Evolutionary conservation across 2,797 vertebrate species (phyloP), one percentile per base, ranked within the genome.

Genomic region (Hydrophis major): DNA sequence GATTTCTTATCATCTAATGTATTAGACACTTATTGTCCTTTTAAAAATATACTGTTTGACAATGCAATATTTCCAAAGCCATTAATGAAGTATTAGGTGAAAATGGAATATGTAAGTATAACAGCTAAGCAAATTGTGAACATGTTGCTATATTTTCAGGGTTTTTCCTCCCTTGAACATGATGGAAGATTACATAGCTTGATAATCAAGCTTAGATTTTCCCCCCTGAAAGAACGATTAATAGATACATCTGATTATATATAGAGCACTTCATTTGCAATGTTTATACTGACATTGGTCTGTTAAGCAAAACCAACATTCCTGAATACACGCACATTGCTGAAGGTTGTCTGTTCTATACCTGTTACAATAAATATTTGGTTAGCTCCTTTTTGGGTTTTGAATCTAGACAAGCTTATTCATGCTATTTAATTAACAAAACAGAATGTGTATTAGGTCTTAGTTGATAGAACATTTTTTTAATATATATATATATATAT

Each of bases 321-420:
- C 55, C 32, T 50, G 22, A 13, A 60, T 53, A 16, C 27, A 50
- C 1, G 27, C 55, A 53, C 47, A 27, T 56, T 87, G 59, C 25
- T 90, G 22, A 90, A 55, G 14, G 16, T 66, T 92, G 74, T 12
- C n/a, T 55, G 12, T 90, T 96, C 91, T 92, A 28, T 2, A 0
- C 93, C 63, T 92, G 57, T 94, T 96, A 92, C 92, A 91, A 18
- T 92, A 95, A 96, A 97, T 95, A 93, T 95, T 95, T 96, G 47
- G 93, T 90, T 93, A 90, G 91, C 95, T 96, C 92, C 95, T 96
- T 96, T 94, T 95, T 87, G 60, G 91, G 96, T 94, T 91, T 93
- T 95, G 74, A 95, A 92, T 94, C 92, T 89, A 94, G 93, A 96
- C 89, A 93, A 93, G 89, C 93, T 94, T 96, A 93, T 96, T 95